These are phyloP conservation scores for Sterrhoptilus dennistouni DNA, from an alignment of 2,113 vertebrate species.

Conservation along the genomic window DNA sequence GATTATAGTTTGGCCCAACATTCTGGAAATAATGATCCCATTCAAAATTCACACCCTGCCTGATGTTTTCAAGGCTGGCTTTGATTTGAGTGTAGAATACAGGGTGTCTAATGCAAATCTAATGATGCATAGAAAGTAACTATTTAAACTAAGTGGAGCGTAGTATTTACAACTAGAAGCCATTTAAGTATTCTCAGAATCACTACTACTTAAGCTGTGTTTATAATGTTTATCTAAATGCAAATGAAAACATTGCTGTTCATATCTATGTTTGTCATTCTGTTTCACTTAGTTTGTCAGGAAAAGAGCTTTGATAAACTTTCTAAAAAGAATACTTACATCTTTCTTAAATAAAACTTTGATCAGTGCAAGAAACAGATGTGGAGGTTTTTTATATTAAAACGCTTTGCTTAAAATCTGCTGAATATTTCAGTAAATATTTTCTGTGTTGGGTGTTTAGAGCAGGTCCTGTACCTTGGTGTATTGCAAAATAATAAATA, in stretches of 20 bases:
- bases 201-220: not conserved
- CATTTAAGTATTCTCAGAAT: not conserved
- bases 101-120: not conserved
- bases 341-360: not conserved
- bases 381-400: not conserved
- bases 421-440: not conserved
- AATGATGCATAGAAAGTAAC: not conserved
- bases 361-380: not conserved
- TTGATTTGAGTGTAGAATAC: not conserved
- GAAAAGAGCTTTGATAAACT: not conserved
- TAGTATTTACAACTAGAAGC: not conserved
- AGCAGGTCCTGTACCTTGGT: not conserved
- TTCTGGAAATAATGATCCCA: not conserved
- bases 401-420: not conserved
- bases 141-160: not conserved
- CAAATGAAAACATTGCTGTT: conserved; percentile 12
- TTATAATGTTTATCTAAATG: conserved; percentile 52
- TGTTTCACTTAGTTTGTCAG: not conserved
- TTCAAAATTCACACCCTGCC: not conserved
- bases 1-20: not conserved
- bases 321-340: not conserved
- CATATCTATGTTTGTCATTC: not conserved
- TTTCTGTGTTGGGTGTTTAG: not conserved
- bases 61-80: not conserved
- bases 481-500: not conserved